Percentiles rank a stretch among this genome's conserved stretches.
Evolutionary conservation across 2,888 invertebrate species (phyloP).

Genomic region (Odontothrips loti): DNA sequence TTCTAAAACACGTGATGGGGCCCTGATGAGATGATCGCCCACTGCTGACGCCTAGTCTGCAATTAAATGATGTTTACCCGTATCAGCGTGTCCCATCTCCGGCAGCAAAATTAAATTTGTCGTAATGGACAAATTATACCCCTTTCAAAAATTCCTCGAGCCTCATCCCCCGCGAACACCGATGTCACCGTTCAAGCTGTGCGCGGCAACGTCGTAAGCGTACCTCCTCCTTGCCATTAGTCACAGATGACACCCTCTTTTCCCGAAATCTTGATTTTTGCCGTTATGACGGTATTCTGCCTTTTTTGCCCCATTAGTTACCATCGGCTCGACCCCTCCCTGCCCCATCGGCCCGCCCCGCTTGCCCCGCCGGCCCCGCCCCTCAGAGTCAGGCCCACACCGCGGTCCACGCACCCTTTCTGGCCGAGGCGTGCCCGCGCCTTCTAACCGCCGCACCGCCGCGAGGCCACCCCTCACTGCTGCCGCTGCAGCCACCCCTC

Average conservation of each 20-base stretch:
- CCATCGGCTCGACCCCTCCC: neutral
- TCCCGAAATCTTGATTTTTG: neutral
- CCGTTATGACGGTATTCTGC: neutral
- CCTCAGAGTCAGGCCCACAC: neutral
- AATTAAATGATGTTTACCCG: neutral
- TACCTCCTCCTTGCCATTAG: neutral
- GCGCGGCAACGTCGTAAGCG: neutral
- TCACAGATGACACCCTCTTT: neutral
- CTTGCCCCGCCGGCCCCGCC: neutral
- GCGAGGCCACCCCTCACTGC: neutral
- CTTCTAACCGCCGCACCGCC: conserved; percentile 7
- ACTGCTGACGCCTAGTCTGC: neutral
- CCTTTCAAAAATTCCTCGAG: neutral
- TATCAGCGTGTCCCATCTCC: neutral
- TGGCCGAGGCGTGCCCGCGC: neutral
- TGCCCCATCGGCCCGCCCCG: neutral
- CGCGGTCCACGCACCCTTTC: neutral
- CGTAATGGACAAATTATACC: neutral
- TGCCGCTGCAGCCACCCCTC: neutral
- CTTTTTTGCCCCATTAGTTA: conserved; percentile 19
- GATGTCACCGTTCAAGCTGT: neutral
- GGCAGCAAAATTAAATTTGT: neutral
- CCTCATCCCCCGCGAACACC: neutral
- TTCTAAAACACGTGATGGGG: neutral
- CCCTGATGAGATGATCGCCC: neutral